A percentile compares a stretch with the other conserved stretches of the same genome.
These are phyloP conservation scores for Cephus nigrinus DNA, from an alignment of 2,888 invertebrate species.

Conservation along the genomic window DNA sequence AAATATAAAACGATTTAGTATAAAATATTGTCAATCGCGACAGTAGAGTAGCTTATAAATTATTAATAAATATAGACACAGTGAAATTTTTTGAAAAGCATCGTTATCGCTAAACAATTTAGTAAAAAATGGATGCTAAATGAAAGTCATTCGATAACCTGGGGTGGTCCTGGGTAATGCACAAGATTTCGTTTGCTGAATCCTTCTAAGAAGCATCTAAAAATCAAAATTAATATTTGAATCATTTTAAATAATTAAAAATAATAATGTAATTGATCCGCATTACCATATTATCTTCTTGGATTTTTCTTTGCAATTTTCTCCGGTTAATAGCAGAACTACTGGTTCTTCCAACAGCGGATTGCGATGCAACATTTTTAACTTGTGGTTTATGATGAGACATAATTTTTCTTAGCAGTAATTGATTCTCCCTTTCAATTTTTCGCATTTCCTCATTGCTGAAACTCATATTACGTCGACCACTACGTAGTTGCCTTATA, in stretches of 20 bases:
- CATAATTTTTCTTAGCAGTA: slow-evolving; percentile 65
- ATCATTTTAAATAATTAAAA: not conserved
- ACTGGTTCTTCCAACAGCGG: slow-evolving; percentile 38
- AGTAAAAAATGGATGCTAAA: not conserved
- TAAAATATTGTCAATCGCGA: not conserved
- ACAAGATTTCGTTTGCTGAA: slow-evolving; percentile 54
- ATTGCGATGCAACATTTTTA: slow-evolving; percentile 24
- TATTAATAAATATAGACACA: not conserved
- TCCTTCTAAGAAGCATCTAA: slow-evolving; percentile 50
- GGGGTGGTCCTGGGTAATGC: slow-evolving; percentile 36
- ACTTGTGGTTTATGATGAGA: slow-evolving; percentile 50
- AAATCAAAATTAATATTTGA: slow-evolving; percentile 25
- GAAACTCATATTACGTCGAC: slow-evolving; percentile 64
- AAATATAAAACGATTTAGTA: not conserved
- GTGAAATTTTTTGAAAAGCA: not conserved
- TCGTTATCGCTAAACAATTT: not conserved
- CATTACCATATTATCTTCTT: slow-evolving; percentile 68
- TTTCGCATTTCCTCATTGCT: slow-evolving; percentile 62
- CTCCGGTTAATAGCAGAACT: slow-evolving; percentile 68
- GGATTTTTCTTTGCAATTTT: slow-evolving; percentile 67
- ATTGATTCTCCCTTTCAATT: slow-evolving; percentile 66
- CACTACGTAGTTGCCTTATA: slow-evolving; percentile 21
- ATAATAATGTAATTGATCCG: not conserved
- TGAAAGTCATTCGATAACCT: slow-evolving; percentile 43
- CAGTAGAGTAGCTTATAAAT: not conserved